Base-by-base conservation (phyloP, 2,888 invertebrate genomes). In the Parnassius apollo region DNA sequence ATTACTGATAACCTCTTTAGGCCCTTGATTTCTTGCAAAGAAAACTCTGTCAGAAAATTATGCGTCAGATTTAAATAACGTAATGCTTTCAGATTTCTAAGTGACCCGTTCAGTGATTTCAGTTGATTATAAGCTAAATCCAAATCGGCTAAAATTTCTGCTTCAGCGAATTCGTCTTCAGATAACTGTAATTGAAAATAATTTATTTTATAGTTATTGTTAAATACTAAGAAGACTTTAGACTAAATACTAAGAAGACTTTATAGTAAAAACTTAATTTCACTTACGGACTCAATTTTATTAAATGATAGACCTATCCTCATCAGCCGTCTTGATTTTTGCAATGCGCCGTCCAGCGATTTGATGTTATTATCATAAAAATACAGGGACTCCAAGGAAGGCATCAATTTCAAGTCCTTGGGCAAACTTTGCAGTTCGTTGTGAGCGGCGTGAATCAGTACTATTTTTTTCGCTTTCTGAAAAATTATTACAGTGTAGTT, bases 21-120 rank as follows among this genome's bases (percentile, higher is more conserved):
- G 0, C 96, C 96, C 63, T 94, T 94, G 54, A 97, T 94, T 81
- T 97, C 96, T 79, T 95, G 94, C 75, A 97, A 93, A 0, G 96
- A 96, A 85, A 97, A 97, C 75, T 96, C 96, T 1, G 93, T 92
- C 62, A 97, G 91, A 49, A 93, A 91, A 78, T 97, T 97, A 77
- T 94, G 94, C 0, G 96, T 96, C 66, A 97, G 88, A 84, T 96
- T 96, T 52, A 96, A 92, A 68, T 93, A 93, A 68, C 93, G 93
- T 25, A 97, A 84, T 10, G 94, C 93, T 71, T 93, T 93, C 58
- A 97, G 86, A 51, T 95, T 94, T 71, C 94, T 90, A 51, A 97
- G 80, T 0, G 96, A 96, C 57, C 94, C 94, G 75, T 96, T 96
- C 61, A 97, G 81, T 1, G 94, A 93, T 59, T 93, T 93, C 1